A percentile compares a stretch with the other conserved stretches of the same genome.
Evolutionary conservation across 2,797 vertebrate species (phyloP).

Genomic region (Melanotaenia nigrans): DNA sequence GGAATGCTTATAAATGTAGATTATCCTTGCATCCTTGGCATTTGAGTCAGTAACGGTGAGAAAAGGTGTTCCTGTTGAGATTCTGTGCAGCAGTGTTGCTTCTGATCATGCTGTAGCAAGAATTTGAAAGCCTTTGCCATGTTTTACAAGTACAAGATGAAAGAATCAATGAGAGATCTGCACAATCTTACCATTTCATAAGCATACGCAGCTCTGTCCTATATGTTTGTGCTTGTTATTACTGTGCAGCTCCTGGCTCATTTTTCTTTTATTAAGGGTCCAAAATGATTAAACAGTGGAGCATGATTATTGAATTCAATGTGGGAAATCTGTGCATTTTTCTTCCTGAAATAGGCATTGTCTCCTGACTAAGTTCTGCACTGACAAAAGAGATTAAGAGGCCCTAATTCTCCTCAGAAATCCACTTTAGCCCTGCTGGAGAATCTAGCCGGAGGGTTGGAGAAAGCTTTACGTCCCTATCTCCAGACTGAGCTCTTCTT

Average conservation of each 20-base stretch:
- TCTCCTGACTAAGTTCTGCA: constrained; percentile 63
- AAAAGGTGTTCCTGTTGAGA: background rate
- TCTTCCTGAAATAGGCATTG: constrained; percentile 58
- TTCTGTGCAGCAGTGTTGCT: background rate
- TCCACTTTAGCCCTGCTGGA: constrained; percentile 75
- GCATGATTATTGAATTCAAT: constrained; percentile 65
- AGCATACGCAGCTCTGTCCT: background rate
- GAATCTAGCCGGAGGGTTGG: constrained; percentile 65
- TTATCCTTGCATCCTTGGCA: background rate
- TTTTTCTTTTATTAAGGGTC: constrained; percentile 52
- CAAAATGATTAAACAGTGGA: constrained; percentile 58
- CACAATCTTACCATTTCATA: constrained; percentile 2
- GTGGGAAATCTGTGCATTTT: constrained; percentile 59
- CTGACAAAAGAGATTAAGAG: constrained; percentile 75
- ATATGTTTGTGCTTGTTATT: background rate
- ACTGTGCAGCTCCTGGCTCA: constrained; percentile 30
- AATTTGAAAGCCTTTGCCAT: background rate
- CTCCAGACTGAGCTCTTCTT: constrained; percentile 45
- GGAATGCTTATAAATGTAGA: constrained; percentile 10
- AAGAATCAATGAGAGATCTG: constrained; percentile 17
- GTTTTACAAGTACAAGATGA: constrained; percentile 22
- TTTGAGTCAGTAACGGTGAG: background rate
- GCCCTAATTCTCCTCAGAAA: constrained; percentile 75
- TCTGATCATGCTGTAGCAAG: background rate
- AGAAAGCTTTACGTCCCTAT: constrained; percentile 65